Conservation (phyloP, 1,140 invertebrate genomes). For the Bombyx mori region DNA sequence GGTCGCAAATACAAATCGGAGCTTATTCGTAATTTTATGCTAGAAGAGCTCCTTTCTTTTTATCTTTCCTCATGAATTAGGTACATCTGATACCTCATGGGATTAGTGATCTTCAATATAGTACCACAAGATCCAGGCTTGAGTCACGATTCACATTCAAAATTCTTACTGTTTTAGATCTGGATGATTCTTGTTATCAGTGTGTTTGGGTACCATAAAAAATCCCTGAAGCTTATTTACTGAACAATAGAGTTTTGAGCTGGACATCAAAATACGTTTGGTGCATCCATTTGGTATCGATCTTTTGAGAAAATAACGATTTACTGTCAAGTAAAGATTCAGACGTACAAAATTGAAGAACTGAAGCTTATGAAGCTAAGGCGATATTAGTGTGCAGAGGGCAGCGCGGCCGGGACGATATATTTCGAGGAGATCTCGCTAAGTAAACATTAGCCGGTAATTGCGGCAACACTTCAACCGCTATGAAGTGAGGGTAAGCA, state of each 20-base stretch:
- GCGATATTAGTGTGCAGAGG: slow-evolving; percentile 1
- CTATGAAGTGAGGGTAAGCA: slow-evolving; percentile 7
- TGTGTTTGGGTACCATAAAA: background rate
- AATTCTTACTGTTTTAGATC: too few species aligned
- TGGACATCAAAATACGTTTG: background rate
- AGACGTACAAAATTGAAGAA: background rate
- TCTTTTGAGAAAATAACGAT: background rate
- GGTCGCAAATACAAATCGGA: too few species aligned
- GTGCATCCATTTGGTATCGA: background rate
- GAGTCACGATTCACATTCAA: too few species aligned
- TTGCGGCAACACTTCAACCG: slow-evolving; percentile 6
- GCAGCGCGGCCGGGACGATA: background rate
- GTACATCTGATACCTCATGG: too few species aligned
- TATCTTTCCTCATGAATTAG: too few species aligned
- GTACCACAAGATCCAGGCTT: too few species aligned
- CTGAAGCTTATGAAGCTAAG: background rate
- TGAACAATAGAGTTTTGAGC: too few species aligned
- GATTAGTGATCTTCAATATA: too few species aligned
- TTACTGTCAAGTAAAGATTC: background rate
- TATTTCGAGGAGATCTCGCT: slow-evolving; percentile 7
- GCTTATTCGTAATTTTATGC: too few species aligned
- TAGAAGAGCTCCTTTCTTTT: too few species aligned
- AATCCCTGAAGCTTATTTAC: too few species aligned
- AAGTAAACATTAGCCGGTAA: slow-evolving; percentile 8
- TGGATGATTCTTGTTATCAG: background rate